Conservation (phyloP, 2,888 invertebrate genomes). For the Ophioninae sp. region DNA sequence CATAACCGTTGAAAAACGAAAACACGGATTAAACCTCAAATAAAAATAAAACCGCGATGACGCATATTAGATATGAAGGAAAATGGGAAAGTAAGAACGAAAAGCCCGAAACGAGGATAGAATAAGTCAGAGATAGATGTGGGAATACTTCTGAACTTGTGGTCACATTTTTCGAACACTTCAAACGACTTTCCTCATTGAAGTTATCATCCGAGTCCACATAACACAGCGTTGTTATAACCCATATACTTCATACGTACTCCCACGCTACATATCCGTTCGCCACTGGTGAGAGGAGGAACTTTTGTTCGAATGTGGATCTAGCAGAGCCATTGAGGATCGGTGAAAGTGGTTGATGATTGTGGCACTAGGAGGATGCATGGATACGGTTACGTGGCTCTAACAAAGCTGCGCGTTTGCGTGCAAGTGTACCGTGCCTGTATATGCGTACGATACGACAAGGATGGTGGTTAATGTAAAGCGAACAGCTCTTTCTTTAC, state of each 20-base stretch:
- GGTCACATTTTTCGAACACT: constrained; percentile 22
- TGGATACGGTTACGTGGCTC: background rate
- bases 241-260: background rate
- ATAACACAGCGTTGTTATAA: constrained; percentile 30
- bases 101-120: no score
- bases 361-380: constrained; percentile 51
- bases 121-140: background rate
- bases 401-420: constrained; percentile 7
- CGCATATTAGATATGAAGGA: no score
- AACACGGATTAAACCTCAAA: background rate
- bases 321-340: constrained; percentile 53
- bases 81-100: no score
- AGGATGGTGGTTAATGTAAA: constrained; percentile 49
- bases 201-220: constrained; percentile 29
- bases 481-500: constrained; percentile 39
- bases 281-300: constrained; percentile 37
- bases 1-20: background rate
- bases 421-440: background rate
- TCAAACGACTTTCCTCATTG: constrained; percentile 46
- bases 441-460: constrained; percentile 1
- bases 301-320: constrained; percentile 58
- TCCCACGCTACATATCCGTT: background rate
- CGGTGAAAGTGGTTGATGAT: constrained; percentile 57
- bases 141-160: constrained; percentile 40
- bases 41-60: no score